Base-by-base conservation (phyloP, 2,113 vertebrate species). In the Leptosomus discolor region DNA sequence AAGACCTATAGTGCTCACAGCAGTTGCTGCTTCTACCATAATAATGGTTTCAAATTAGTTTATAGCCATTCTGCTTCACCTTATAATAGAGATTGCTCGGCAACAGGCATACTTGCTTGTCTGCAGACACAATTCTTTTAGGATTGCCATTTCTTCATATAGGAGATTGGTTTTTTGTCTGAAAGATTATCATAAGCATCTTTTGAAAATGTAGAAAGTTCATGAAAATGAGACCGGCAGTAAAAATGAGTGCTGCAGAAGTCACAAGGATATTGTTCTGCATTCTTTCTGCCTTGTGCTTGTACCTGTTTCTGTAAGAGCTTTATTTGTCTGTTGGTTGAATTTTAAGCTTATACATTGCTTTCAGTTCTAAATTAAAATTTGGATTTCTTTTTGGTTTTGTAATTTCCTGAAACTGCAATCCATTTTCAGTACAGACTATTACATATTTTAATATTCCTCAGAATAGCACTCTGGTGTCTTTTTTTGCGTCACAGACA, bases 401-500 rank as follows among this genome's bases (percentile, higher is more conserved):
- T 86, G 48, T 74, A 76, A 90, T 96, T 92, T 92, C 50, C 77
- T 94, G 70, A 87, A 95, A 58, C 29, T 79, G 54, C 45, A 61
- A 77, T 68, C 61, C 65, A 79, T 92, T 97, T 95, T 70, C 39
- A 37, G 56, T 90, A 68, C 67, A 77, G 51, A 68, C 39, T 81
- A 83, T 80, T 88, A 46, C 74, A 54, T 75, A 75, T 71, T 94
- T 88, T 85, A 76, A 48, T 94, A 70, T 88, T 95, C 64, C 67
- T 94, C 64, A 58, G 54, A 90, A 93, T n/a, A 77, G 21, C 54
- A 85, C 84, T 83, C 57, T 3, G 9, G 69, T 16, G 93, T 93
- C 86, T 94, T 93, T 90, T 95, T 94, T 90, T 78, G 41, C 58
- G 26, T 94, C 65, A 75, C 34, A 87, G 82, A 73, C 45, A 81